Evolutionary conservation across 1,140 invertebrate species (phyloP).

Genomic region (Drosophila subpulchrella): DNA sequence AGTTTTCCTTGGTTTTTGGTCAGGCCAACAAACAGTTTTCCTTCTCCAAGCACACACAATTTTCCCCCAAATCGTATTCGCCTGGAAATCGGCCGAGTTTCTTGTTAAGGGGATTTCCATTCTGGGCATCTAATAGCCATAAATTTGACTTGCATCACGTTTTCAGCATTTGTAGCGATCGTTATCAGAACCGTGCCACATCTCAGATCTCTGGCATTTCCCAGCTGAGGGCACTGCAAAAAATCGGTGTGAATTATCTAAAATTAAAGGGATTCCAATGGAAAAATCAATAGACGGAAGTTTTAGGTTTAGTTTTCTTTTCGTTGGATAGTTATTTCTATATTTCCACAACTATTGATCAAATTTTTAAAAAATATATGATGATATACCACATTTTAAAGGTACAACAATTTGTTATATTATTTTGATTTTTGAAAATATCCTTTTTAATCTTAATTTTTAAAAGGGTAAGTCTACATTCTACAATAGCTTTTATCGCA

Average conservation of each 20-base stretch:
- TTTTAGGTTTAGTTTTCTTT: background rate
- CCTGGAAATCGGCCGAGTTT: constrained; percentile 48
- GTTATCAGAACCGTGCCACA: constrained; percentile 51
- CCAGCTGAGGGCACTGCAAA: constrained; percentile 22
- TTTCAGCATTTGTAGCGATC: constrained; percentile 63
- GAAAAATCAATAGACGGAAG: background rate
- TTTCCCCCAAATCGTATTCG: constrained; percentile 39
- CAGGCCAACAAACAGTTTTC: constrained; percentile 30
- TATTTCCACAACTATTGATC: background rate
- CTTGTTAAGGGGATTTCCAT: constrained; percentile 38
- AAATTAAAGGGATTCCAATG: background rate
- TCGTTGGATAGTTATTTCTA: background rate
- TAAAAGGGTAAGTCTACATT: no score
- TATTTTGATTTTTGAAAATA: no score
- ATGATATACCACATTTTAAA: no score
- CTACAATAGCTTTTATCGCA: no score
- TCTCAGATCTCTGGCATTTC: constrained; percentile 32
- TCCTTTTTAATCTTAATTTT: no score
- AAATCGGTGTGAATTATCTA: background rate
- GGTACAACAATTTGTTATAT: no score
- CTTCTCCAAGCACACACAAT: constrained; percentile 4
- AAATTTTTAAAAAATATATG: background rate
- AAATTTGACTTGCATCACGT: constrained; percentile 75
- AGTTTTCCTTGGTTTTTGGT: constrained; percentile 35
- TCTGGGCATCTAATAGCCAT: constrained; percentile 68